Evolutionary conservation across 2,113 vertebrate genomes (phyloP).

Genomic region (Chunga burmeisteri): DNA sequence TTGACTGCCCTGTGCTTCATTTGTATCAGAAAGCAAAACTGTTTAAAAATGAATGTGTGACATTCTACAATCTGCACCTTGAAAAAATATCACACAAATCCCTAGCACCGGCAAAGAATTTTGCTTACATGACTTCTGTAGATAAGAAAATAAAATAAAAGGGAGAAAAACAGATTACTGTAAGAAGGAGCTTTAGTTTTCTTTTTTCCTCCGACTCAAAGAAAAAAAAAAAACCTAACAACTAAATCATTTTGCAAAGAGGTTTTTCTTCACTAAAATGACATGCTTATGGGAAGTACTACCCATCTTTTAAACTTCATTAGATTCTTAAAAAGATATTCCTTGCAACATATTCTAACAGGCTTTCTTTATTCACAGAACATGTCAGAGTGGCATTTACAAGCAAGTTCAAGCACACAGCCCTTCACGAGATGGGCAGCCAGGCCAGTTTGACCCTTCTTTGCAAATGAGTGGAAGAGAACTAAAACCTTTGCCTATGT

Average conservation of each 20-base stretch:
- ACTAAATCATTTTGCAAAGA: constrained; percentile 32
- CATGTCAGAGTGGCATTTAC: background rate
- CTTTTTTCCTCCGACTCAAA: constrained; percentile 5
- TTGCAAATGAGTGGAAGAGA: background rate
- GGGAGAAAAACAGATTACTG: constrained; percentile 43
- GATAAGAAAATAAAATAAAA: constrained; percentile 66
- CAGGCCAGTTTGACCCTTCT: background rate
- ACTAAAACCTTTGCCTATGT: background rate
- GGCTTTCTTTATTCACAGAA: constrained; percentile 5
- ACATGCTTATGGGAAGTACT: background rate
- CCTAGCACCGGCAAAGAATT: constrained; percentile 25
- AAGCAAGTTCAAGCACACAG: background rate
- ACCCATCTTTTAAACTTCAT: background rate
- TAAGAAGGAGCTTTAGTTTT: constrained; percentile 19
- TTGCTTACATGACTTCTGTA: constrained; percentile 8
- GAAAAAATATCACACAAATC: constrained; percentile 65
- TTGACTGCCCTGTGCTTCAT: constrained; percentile 69
- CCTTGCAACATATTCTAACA: background rate
- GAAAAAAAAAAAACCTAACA: background rate
- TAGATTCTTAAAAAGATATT: background rate
- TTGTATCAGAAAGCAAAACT: constrained; percentile 63
- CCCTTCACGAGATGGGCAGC: background rate
- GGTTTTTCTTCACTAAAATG: constrained; percentile 2
- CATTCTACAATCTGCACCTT: constrained; percentile 71
- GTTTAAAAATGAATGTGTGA: constrained; percentile 80